Evolutionary conservation across 2,888 invertebrate genomes (phyloP), one percentile per base, ranked within the genome.

Genomic region (Diadromus collaris): DNA sequence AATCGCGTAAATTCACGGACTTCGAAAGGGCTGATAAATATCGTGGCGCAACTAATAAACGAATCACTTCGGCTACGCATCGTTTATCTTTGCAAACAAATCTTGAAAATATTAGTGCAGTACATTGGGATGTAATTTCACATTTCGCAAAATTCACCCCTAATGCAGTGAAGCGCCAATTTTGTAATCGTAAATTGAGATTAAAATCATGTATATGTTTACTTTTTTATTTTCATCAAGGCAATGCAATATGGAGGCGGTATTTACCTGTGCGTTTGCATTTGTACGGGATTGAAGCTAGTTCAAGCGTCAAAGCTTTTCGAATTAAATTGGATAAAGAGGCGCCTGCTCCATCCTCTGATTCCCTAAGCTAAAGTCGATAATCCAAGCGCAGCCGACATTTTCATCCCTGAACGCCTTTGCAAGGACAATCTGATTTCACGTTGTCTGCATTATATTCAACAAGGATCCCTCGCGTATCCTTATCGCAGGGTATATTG

Each of bases 1-100:
- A 71, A 44, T 38, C 19, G 44, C 32, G 32, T 58, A 58, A 69
- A 58, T 58, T 44, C 29, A 44, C 38, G 32, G 27, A 38, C 54
- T 2, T n/a, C 7, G 67, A 16, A 32, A 34, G 19, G 13, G 29
- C 5, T 29, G 4, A 48, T 48, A 67, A 67, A 38, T 54, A 67
- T 54, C 34, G 34, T 21, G 13, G 38, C 13, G 68, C n/a, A 27
- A 7, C 51, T 51, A 21, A 21, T 51, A 48, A 48, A 10, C 51
- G 24, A 4, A 21, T 6, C n/a, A 7, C 19, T 19, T 48, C 9
- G 19, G 21, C 16, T 9, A 48, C 19, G 7, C 7, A 21, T 48
- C 7, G 21, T 21, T 21, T 3, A 2, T 48, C n/a, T 41, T 16
- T 16, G 38, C 4, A 41, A 41, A 41, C 16, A 41, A 41, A 5